Base-by-base conservation (phyloP, 2,797 vertebrate species). In the Gobionotothen gibberifrons region DNA sequence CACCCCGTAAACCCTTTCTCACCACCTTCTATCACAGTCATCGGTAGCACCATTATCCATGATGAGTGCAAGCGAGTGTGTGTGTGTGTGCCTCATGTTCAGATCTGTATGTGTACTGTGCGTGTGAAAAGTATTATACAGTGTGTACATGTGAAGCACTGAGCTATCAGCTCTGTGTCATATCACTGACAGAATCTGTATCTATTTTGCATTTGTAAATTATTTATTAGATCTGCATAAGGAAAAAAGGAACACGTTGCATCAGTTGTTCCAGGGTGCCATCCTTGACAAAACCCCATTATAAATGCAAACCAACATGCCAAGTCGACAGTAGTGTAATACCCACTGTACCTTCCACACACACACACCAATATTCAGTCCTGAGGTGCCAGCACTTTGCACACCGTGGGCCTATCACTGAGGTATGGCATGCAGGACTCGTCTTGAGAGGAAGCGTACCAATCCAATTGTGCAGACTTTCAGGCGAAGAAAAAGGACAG, bases 391-490 rank as follows among this genome's bases (percentile, higher is more conserved):
- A 89, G 87, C 88, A 66, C 72, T 91, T 86, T 90, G 79, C 76
- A 87, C 85, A 75, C 72, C 69, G 76, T 77, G 69, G 79, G 72
- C 82, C 90, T 92, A 86, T 88, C 89, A 73, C 79, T 76, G 87
- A 89, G 89, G 84, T 87, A 86, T 82, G 87, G 87, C 82, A 68
- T 88, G 83, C 89, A 85, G 87, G 87, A 85, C 77, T 89, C 83
- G 85, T 91, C 81, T 69, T 69, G 72, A 88, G 86, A 88, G 85
- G 69, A 84, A 84, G 91, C 85, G 59, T 94, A 86, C 82, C 90
- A 94, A 94, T 93, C 91, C 86, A 85, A 92, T 93, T 94, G 92
- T 59, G 85, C 78, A 86, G 87, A 90, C 84, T 90, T 90, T 85
- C 71, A 67, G 72, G 61, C 68, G 70, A 52, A 69, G 79, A 86